Evolutionary conservation across 2,888 invertebrate genomes (phyloP), one percentile per base, ranked within the genome.

Genomic region (Lepidochitona cinerea): DNA sequence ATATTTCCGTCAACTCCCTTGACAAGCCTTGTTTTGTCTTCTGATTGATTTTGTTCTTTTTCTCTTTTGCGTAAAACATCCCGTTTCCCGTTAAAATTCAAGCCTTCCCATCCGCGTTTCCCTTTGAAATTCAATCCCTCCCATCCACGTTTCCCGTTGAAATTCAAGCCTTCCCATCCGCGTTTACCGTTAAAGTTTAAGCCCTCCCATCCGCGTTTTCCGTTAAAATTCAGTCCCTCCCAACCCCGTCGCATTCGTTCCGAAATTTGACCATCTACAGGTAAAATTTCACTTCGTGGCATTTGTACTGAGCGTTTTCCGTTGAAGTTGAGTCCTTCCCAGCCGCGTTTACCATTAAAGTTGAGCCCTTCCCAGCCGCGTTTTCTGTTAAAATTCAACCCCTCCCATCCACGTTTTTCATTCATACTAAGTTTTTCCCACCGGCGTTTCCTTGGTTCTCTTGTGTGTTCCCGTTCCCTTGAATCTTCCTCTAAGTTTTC

Each of bases 21-120:
- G n/a, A n/a, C n/a, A n/a, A n/a, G n/a, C n/a, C n/a, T n/a, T n/a
- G n/a, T n/a, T n/a, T n/a, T n/a, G n/a, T n/a, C n/a, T n/a, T n/a
- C n/a, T n/a, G n/a, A n/a, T n/a, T n/a, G n/a, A n/a, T n/a, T n/a
- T n/a, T n/a, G n/a, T n/a, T n/a, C 6, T 54, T 5, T 29, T 5
- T 6, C 54, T 5, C 23, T 54, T 5, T 54, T 18, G 18, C 54
- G 29, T 7, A 23, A 54, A 18, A 54, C 7, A 18, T 54, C 18
- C 18, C 7, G 18, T 49, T 49, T 49, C 18, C 49, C 49, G 23
- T 2, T 4, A 49, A 49, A 49, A 18, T 29, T 29, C 5, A 66
- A 36, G 12, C 66, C 66, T 66, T 66, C 66, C 66, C 66, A 66
- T 3, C 35, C 66, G 4, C 66, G 66, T 23, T 66, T 66, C 35